These are phyloP conservation scores for Cryptotis parvus DNA, from an alignment of 2,113 vertebrate genomes.

Conservation along the genomic window DNA sequence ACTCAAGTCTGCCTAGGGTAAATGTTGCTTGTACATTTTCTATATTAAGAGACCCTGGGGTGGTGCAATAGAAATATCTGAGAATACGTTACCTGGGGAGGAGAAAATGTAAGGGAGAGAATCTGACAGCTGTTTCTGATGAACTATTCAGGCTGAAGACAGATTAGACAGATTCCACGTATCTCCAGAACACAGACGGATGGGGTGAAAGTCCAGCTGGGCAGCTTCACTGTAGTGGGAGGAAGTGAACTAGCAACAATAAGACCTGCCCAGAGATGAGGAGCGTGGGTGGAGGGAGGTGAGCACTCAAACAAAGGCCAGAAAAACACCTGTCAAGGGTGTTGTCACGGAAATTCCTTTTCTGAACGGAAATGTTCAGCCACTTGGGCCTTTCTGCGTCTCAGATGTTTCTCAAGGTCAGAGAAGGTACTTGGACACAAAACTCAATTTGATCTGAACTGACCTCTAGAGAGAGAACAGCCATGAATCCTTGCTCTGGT, in stretches of 20 bases:
- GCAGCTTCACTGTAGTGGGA: background rate
- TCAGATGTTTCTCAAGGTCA: background rate
- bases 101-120: conserved; percentile 10
- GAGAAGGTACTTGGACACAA: conserved; percentile 26
- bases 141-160: background rate
- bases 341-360: conserved; percentile 9
- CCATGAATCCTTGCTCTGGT: background rate
- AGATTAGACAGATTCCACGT: background rate
- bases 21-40: conserved; percentile 11
- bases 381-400: background rate
- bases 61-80: background rate
- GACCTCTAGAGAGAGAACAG: background rate
- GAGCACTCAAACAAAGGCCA: background rate
- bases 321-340: background rate
- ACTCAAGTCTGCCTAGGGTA: background rate
- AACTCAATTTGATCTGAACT: conserved; percentile 34
- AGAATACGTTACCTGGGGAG: conserved; percentile 31
- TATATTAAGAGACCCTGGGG: background rate
- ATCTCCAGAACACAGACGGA: conserved; percentile 49
- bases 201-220: conserved; percentile 9
- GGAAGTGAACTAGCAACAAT: conserved; percentile 32
- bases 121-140: conserved; percentile 37
- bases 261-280: conserved; percentile 42
- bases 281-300: conserved; percentile 8
- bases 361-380: background rate